Evolutionary conservation across 2,797 vertebrate species (phyloP), one percentile per base, ranked within the genome.

Genomic region (Echeneis naucrates): DNA sequence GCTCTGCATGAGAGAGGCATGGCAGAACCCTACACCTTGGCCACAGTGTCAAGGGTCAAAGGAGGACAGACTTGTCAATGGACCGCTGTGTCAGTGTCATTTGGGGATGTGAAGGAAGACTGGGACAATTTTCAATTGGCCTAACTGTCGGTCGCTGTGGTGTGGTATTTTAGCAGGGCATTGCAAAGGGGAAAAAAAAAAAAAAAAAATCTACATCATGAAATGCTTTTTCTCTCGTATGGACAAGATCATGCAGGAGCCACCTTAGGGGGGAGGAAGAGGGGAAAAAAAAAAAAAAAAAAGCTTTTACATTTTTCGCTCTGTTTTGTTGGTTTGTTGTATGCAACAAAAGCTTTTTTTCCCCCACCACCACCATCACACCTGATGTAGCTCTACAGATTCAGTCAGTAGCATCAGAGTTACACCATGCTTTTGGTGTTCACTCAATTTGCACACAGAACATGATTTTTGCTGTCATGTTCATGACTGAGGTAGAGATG

Each of bases 361-460:
- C 21, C 30, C 30, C 30, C 4, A n/a, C n/a, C n/a, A n/a, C 59
- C 44, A 30, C 70, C 59, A 45, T 75, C 80, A 68, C 80, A 77
- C 72, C 83, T 54, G 8, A 80, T 87, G 90, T 91, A 91, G 91
- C 91, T 89, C 88, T 84, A 74, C 85, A 78, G 83, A 75, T 72
- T 85, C 87, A 76, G 83, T 88, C 88, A n/a, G 88, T 88, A 91
- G 88, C 91, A 86, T 87, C 68, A 69, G 87, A 84, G 89, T 65
- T 10, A 0, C 84, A n/a, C 83, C 82, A 77, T 56, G 60, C 82
- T 82, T 83, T 63, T 79, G 88, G 84, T 75, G 86, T 80, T 67
- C 74, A 74, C 87, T 88, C 87, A 48, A 77, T 82, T 80, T 81
- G 87, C 87, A 89, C 89, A 89, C 68, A 13, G 69, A 77, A 77